Conservation (phyloP, 2,113 vertebrate genomes). For the Saguinus imperator region DNA sequence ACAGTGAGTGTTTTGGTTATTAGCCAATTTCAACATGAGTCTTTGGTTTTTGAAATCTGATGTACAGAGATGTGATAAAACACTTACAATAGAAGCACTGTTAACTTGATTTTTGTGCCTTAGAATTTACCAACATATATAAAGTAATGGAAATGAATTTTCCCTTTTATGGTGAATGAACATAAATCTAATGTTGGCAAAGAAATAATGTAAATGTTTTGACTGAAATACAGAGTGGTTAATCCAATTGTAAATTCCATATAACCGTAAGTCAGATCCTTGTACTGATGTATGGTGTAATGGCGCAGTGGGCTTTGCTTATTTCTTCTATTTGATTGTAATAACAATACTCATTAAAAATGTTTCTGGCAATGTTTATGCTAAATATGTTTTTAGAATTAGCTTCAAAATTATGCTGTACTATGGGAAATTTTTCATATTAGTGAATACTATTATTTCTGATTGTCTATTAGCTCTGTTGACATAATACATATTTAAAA, state of each 20-base stretch:
- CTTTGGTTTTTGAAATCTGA: conserved; percentile 74
- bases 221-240: conserved; percentile 30
- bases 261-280: not conserved
- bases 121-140: conserved; percentile 73
- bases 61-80: conserved; percentile 75
- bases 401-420: not conserved
- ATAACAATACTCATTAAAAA: conserved; percentile 23
- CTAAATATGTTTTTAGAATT: not conserved
- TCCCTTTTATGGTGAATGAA: not conserved
- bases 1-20: conserved; percentile 83
- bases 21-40: conserved; percentile 84
- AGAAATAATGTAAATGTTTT: conserved; percentile 47
- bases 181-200: conserved; percentile 53
- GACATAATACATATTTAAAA: conserved; percentile 17
- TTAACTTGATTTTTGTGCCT: conserved; percentile 64
- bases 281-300: not conserved
- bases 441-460: not conserved
- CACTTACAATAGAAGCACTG: conserved; percentile 68
- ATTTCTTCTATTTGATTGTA: conserved; percentile 2
- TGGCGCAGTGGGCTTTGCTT: not conserved
- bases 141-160: not conserved
- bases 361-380: conserved; percentile 6
- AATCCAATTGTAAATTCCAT: conserved; percentile 49
- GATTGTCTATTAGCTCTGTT: conserved; percentile 7
- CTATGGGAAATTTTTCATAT: not conserved